A percentile compares a stretch with the other conserved stretches of the same genome.
Conservation (phyloP, 2,113 vertebrate species). For the Rhinichthys klamathensis region DNA sequence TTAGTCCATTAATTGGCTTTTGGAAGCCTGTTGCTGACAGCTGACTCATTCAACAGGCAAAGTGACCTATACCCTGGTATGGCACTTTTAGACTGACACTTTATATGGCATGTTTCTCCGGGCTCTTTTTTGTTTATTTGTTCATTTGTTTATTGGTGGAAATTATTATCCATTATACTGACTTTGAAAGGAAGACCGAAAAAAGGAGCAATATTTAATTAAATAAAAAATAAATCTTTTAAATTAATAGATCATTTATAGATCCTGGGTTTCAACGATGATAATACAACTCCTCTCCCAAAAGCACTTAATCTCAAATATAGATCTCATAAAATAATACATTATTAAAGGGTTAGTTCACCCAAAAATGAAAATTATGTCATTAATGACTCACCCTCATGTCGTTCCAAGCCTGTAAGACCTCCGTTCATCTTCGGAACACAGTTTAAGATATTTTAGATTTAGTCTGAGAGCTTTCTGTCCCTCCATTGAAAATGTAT, state of each 20-base stretch:
- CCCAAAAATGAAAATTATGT: no score
- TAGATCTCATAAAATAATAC: conserved; percentile 1
- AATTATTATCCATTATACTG: neutral
- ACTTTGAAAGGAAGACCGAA: neutral
- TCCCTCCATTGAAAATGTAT: no score
- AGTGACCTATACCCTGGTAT: conserved; percentile 2
- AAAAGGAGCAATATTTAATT: neutral
- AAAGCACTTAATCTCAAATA: conserved; percentile 26
- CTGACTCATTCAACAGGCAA: conserved; percentile 1
- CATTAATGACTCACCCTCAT: no score
- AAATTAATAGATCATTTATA: neutral
- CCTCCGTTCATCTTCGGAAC: no score
- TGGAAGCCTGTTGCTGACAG: conserved; percentile 17
- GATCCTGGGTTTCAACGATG: neutral
- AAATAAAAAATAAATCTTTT: neutral
- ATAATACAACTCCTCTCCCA: neutral
- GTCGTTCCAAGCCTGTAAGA: no score
- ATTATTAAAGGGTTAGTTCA: no score
- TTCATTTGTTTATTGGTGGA: neutral
- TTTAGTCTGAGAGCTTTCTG: no score
- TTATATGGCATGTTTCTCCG: neutral
- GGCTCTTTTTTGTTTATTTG: neutral
- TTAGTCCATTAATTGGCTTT: conserved; percentile 13
- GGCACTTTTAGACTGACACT: conserved; percentile 13
- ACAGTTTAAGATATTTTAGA: no score